These are phyloP conservation scores for Acanthosoma haemorrhoidale DNA, from an alignment of 2,888 invertebrate genomes.

Conservation along the genomic window DNA sequence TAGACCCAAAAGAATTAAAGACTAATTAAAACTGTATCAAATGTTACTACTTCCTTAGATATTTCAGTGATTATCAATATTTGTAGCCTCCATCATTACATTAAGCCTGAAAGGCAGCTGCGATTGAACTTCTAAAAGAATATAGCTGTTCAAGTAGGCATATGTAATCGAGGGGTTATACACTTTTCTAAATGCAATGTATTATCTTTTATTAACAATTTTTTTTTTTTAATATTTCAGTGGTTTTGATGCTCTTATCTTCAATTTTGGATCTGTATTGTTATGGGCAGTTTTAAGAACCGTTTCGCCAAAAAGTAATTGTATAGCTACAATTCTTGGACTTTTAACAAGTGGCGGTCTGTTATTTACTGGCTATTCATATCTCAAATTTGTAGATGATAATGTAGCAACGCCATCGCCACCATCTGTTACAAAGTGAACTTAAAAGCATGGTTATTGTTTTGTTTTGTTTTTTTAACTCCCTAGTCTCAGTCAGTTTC, in stretches of 20 bases:
- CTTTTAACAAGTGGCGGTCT: slow-evolving; percentile 63
- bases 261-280: slow-evolving; percentile 84
- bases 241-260: slow-evolving; percentile 65
- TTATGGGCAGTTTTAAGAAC: slow-evolving; percentile 80
- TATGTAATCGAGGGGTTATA: no score
- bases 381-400: slow-evolving; percentile 58
- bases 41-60: no score
- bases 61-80: no score
- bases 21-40: no score
- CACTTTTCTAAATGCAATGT: no score
- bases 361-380: slow-evolving; percentile 58
- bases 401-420: not conserved
- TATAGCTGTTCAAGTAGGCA: no score
- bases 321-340: slow-evolving; percentile 62
- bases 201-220: not conserved
- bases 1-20: no score
- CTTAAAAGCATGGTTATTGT: slow-evolving; percentile 10
- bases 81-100: slow-evolving; percentile 8
- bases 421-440: not conserved
- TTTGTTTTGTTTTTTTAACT: not conserved
- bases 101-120: no score
- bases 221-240: slow-evolving; percentile 45
- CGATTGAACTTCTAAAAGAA: no score
- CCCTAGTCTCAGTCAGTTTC: slow-evolving; percentile 18
- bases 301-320: slow-evolving; percentile 60